Conservation (phyloP, 2,888 invertebrate species). For the Phyllotreta striolata region DNA sequence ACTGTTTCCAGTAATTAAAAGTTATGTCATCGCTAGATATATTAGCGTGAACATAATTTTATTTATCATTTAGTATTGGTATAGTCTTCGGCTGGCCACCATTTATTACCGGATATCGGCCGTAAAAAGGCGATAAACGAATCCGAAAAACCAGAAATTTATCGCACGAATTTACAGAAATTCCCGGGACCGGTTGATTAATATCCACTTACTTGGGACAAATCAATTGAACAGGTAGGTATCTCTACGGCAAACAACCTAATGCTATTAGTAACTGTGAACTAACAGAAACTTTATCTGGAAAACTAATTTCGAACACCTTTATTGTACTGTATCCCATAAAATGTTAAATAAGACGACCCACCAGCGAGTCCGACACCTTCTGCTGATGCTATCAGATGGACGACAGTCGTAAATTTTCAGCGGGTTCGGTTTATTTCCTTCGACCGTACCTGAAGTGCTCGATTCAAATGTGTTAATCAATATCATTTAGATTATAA, state of each 20-base stretch:
- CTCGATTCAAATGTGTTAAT: conserved; percentile 25
- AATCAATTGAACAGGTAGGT: conserved; percentile 40
- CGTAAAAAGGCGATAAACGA: conserved; percentile 27
- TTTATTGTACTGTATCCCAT: conserved; percentile 53
- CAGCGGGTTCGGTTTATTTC: conserved; percentile 30
- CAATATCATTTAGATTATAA: conserved; percentile 25
- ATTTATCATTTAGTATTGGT: too few species aligned
- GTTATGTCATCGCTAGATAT: too few species aligned
- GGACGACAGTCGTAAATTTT: conserved; percentile 53
- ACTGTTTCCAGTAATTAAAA: too few species aligned
- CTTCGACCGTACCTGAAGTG: conserved; percentile 29
- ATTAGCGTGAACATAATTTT: too few species aligned
- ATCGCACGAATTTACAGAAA: conserved; percentile 30
- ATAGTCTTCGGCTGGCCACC: neutral
- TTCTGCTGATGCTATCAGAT: conserved; percentile 53
- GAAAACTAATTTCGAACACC: conserved; percentile 53
- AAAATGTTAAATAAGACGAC: conserved; percentile 53
- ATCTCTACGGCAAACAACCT: conserved; percentile 36
- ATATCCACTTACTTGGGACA: conserved; percentile 38
- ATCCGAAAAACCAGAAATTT: conserved; percentile 25
- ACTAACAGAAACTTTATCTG: conserved; percentile 51
- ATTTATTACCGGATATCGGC: conserved; percentile 29
- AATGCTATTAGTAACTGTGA: conserved; percentile 45
- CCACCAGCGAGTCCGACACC: conserved; percentile 54
- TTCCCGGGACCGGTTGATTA: conserved; percentile 32